phyloP scores from a whole-genome alignment of 1,140 invertebrate species.

The Macrobrachium rosenbergii region DNA sequence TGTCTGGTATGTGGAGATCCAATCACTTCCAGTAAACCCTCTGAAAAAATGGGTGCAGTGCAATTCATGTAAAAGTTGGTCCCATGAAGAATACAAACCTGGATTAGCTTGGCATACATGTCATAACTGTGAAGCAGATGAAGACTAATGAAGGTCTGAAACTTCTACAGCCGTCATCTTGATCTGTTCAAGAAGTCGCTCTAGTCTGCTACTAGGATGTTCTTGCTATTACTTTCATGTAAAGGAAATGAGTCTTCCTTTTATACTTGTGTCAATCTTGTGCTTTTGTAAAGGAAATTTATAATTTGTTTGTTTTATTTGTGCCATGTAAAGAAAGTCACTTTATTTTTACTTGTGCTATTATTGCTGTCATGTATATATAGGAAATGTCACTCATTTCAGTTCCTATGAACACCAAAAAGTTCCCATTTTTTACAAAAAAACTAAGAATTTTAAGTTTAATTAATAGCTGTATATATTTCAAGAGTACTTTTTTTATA shows the following conservation, averaged over 20 bases:
- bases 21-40: constrained; percentile 21
- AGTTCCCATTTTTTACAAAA: neutral
- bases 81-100: constrained; percentile 17
- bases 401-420: too few relatives aligned
- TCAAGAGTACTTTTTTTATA: neutral
- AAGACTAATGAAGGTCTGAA: neutral
- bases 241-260: too few relatives aligned
- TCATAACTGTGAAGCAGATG: constrained; percentile 22
- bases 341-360: too few relatives aligned
- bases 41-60: constrained; percentile 35
- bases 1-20: constrained; percentile 10
- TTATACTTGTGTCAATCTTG: too few relatives aligned
- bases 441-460: neutral
- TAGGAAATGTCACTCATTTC: too few relatives aligned
- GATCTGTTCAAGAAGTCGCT: too few relatives aligned
- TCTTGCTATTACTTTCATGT: neutral
- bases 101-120: constrained; percentile 17
- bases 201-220: neutral
- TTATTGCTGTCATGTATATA: too few relatives aligned
- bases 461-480: neutral
- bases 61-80: constrained; percentile 29
- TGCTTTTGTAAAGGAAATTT: too few relatives aligned
- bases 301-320: too few relatives aligned
- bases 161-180: too few relatives aligned
- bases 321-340: too few relatives aligned